Evolutionary conservation across 2,113 vertebrate species (phyloP), one percentile per base, ranked within the genome.

Genomic region (Leiothrix lutea): DNA sequence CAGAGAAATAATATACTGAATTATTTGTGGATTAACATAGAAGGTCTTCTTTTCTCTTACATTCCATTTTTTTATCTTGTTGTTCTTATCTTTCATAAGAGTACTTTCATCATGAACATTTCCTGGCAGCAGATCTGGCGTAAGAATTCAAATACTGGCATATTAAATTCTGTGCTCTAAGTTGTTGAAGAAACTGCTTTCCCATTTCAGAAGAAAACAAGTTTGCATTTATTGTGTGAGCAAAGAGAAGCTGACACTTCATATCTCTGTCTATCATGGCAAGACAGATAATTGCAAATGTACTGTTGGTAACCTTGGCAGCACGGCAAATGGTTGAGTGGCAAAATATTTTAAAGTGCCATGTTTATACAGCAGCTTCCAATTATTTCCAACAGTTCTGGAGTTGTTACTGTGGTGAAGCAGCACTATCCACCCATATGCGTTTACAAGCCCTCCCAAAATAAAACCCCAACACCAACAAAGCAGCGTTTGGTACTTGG

Each of bases 131-230:
- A 67, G 38, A 78, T 91, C 69, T 62, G 58, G 22, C 6, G 0
- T 74, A 83, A 91, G 80, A 92, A 82, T 92, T 97, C 81, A 87
- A 80, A 80, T 95, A 94, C 67, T 95, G 78, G 93, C 51, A 80
- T 95, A 51, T 95, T 97, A 95, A 89, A 94, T 28, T 38, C 61
- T 71, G 28, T 88, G 58, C 79, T 95, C 22, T 3, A 84, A 91
- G 47, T 93, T 81, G 73, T 61, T 95, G 61, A 87, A 86, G 64
- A 94, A 93, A 90, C 40, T 80, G 71, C 66, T 51, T 95, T 95
- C 80, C 36, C 21, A n/a, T 79, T 90, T 50, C 20, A 81, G 53
- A 92, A 56, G 64, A 74, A 97, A 90, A 81, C 56, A 86, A 86
- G 69, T 95, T 92, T 92, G 44, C 18, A 24, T 87, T 75, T 82